Evolutionary conservation across 23 tunicate genomes (phyloP), one percentile per base, ranked within the genome.

Genomic region (Halocynthia aurantium): DNA sequence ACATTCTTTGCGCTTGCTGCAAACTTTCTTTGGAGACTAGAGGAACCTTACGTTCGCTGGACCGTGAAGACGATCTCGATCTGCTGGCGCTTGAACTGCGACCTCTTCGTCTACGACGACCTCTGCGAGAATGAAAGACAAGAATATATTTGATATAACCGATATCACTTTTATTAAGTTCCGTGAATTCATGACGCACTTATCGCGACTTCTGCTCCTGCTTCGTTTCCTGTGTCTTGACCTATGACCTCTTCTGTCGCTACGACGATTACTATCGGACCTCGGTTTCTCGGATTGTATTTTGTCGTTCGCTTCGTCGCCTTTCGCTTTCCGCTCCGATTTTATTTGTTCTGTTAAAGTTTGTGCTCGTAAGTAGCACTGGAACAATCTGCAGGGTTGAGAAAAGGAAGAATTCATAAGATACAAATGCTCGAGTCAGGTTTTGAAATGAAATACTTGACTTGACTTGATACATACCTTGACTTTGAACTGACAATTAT

Each of bases 21-120:
- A 89, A 75, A 76, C 96, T 89, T 62, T 89, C 69, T 73, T 88
- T 82, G 50, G 87, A 88, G 75, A 85, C 97, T 7, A 88, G 88
- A 44, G 86, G 78, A 18, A 53, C 52, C 10, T 61, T 76, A 8
- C 80, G 70, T 55, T 73, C 72, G 10, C 57, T 76, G 21, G 81
- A 60, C 50, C 74, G 50, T 17, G 90, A 81, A 10, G 97, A 84
- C 15, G 90, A 84, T 7, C 61, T 49, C 51, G 51, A 58, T 7
- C 83, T 72, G 7, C 80, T 67, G 0, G 76, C 53, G 57, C 86
- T 83, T 74, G 70, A 76, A 69, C 97, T 81, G 6, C 90, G 55
- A 7, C 90, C 73, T 12, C 80, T 56, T 11, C 85, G 81, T 8
- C 85, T 62, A 4, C 44, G 44, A 31, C 44, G 44, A 31, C 44